Base-by-base conservation (phyloP, 2,113 vertebrate genomes). In the Microtus montanus region DNA sequence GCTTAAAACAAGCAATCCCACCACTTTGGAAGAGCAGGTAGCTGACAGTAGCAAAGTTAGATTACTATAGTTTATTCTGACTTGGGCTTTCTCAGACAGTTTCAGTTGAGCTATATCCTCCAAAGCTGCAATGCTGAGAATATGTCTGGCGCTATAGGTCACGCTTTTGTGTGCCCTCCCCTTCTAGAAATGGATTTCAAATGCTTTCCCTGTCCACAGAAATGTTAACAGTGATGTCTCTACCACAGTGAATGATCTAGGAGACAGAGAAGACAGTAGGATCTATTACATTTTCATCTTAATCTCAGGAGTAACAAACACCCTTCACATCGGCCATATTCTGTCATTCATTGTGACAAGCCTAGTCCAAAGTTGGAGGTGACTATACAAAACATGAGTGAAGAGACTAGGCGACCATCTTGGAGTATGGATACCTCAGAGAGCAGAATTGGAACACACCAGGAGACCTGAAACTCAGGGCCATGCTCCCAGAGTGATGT, bases 121-220 rank as follows among this genome's bases (percentile, higher is more conserved):
- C 28, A 63, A 75, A 12, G n/a, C 52, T 73, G 3, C 10, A 35
- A 33, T n/a, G 15, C 38, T 70, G 49, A 35, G 28, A 15, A 30
- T 41, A n/a, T 38, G 26, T 35, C 13, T 19, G 3, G 12, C 2
- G 1, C 44, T 49, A 0, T 4, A 15, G 41, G 68, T 33, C 14
- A 2, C 8, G 68, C 35, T 70, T 71, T 35, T 12, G 33, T 0
- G 30, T 47, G 0, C n/a, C 63, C 64, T 85, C 3, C 0, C 5
- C 2, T 52, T 17, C 58, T 38, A 0, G 24, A 30, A 14, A 3
- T 7, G 30, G 26, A 17, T 38, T 38, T 58, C 41, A 41, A 6
- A 11, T 61, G 10, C 30, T 70, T 24, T 1, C 10, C 0, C 0
- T n/a, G 30, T 63, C 35, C 22, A 24, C 1, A 4, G 80, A 82